A percentile compares a stretch with the other conserved stretches of the same genome.
phyloP scores from a whole-genome alignment of 2,113 vertebrate species.

The Colaptes auratus region DNA sequence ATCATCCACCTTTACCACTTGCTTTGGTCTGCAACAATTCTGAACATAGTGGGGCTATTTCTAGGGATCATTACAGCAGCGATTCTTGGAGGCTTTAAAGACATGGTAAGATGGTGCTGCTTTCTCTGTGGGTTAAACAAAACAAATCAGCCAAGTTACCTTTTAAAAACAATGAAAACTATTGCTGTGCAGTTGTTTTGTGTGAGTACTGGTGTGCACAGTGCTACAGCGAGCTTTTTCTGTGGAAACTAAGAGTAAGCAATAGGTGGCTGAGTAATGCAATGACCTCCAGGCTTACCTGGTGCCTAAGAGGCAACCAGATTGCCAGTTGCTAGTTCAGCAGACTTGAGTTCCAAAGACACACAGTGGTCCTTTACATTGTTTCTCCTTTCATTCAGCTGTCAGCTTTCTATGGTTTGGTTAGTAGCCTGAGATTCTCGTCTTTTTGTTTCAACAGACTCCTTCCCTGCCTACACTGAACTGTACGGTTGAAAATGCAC shows the following conservation, averaged over 20 bases:
- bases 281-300: not conserved
- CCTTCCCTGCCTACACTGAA: conserved; percentile 84
- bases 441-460: conserved; percentile 75
- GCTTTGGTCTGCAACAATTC: conserved; percentile 94
- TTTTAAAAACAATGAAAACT: not conserved
- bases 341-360: not conserved
- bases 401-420: not conserved
- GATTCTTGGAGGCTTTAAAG: conserved; percentile 95
- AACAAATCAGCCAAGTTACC: not conserved
- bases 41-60: conserved; percentile 94
- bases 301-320: not conserved
- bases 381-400: not conserved
- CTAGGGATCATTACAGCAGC: conserved; percentile 98
- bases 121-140: not conserved
- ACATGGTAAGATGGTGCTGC: conserved; percentile 85
- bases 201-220: not conserved
- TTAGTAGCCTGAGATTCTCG: not conserved
- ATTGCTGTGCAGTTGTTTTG: not conserved
- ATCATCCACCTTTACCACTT: conserved; percentile 97
- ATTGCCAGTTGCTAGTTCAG: not conserved
- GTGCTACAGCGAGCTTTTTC: not conserved
- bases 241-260: not conserved
- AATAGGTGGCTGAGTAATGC: not conserved
- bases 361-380: not conserved
- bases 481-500: conserved; percentile 87